phyloP scores from a whole-genome alignment of 2,797 vertebrate species.

The Erpetoichthys calabaricus region DNA sequence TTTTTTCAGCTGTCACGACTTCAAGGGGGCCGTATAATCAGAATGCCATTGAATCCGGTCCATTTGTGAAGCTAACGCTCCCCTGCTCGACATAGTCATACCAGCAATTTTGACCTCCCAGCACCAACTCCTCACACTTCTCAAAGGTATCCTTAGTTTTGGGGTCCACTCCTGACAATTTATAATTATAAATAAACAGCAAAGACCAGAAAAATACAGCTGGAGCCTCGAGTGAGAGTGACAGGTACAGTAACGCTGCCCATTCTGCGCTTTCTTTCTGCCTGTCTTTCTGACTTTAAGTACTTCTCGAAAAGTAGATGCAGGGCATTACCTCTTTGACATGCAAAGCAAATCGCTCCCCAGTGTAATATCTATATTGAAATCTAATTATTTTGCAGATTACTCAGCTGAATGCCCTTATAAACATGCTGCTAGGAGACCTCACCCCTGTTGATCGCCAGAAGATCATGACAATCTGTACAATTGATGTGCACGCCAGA shows the following conservation, averaged over 20 bases:
- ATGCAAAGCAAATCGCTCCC: slow-evolving; percentile 37
- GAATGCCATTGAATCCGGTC: too few species aligned
- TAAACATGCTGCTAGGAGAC: slow-evolving; percentile 80
- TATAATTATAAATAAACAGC: too few species aligned
- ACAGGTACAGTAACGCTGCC: not conserved
- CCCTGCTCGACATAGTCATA: too few species aligned
- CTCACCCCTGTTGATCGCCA: slow-evolving; percentile 62
- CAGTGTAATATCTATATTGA: slow-evolving; percentile 56
- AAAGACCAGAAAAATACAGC: too few species aligned
- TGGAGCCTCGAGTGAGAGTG: not conserved
- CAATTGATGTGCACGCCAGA: slow-evolving; percentile 70
- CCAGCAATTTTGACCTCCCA: too few species aligned
- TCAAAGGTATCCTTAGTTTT: not conserved
- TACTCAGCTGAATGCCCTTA: slow-evolving; percentile 77
- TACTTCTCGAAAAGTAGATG: not conserved
- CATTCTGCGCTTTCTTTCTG: not conserved
- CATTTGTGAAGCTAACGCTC: too few species aligned
- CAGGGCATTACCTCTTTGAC: slow-evolving; percentile 59
- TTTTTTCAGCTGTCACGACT: too few species aligned
- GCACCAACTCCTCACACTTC: too few species aligned
- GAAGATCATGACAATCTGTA: slow-evolving; percentile 77
- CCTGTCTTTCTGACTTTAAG: not conserved
- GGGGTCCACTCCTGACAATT: not conserved
- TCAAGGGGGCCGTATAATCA: too few species aligned
- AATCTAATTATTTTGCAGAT: slow-evolving; percentile 64